Conservation (phyloP, 2,797 vertebrate species). For the Catharus ustulatus region DNA sequence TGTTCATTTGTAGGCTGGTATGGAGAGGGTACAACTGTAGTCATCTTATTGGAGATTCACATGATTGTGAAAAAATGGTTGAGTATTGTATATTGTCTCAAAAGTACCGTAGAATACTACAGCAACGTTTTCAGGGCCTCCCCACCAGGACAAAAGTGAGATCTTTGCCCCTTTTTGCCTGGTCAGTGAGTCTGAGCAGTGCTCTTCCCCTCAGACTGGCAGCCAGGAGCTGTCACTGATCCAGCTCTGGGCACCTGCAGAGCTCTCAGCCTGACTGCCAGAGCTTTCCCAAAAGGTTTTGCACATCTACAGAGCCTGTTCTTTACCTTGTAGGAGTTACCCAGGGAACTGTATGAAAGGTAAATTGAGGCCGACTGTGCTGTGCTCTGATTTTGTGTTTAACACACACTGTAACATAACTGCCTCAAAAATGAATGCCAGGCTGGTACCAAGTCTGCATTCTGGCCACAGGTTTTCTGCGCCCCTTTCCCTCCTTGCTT, state of each 20-base stretch:
- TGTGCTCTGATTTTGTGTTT: neutral
- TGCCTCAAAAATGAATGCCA: neutral
- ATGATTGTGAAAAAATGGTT: neutral
- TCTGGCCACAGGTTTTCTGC: neutral
- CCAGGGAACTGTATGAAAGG: neutral
- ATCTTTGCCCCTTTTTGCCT: neutral
- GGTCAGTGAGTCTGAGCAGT: neutral
- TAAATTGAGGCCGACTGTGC: neutral
- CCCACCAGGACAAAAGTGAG: neutral
- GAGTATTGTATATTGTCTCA: neutral
- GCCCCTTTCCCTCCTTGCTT: neutral
- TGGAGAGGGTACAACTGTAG: neutral
- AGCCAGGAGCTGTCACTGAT: neutral
- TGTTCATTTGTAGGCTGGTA: neutral
- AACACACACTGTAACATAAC: neutral
- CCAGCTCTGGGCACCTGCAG: neutral
- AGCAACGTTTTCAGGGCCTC: neutral
- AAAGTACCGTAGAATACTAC: neutral
- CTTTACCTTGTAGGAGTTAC: neutral
- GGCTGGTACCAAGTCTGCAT: neutral
- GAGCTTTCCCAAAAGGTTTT: neutral
- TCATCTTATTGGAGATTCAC: neutral
- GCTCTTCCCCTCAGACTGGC: neutral
- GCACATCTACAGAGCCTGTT: neutral
- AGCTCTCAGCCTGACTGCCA: neutral